Evolutionary conservation across 2,888 invertebrate genomes (phyloP), one percentile per base, ranked within the genome.

Genomic region (Phortica okadai): DNA sequence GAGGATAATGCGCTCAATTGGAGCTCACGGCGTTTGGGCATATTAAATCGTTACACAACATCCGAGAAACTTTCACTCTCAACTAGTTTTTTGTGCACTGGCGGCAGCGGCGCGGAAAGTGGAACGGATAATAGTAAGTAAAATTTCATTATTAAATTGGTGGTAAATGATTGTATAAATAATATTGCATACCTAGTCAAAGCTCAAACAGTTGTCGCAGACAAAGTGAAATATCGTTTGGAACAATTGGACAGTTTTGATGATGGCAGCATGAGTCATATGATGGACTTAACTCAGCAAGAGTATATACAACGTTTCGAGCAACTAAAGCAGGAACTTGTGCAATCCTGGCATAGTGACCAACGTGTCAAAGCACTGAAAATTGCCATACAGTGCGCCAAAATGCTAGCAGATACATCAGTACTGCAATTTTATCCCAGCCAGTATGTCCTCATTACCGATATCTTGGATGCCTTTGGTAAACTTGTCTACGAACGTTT

Each of bases 391-490:
- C 98, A 99, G 93, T 98, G 98, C 92, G 97, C 98, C 56, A 98
- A 99, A 92, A 93, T 99, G 85, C 92, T 99, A 75, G 95, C 96
- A 1, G 98, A 98, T 90, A 95, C 96, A 3, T 95, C 95, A 76
- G 98, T 97, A 0, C 94, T 98, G 89, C 96, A 96, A 86, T 99
- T 99, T 92, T 99, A 99, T 92, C 99, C 99, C 0, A 98, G 98
- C 92, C 99, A 99, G 92, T 99, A 98, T 93, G 97, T 98, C 54
- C 93, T 99, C 16, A 95, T 99, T 75, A 98, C 98, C 11, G 99
- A 99, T 91, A 97, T 99, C 83, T 93, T 99, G 82, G 98, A 99
- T 91, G 97, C 96, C 81, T 99, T 99, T 93, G 97, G 97, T 1
- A 94, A 95, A 90, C 93, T 98, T 78, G 98, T 98, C 0, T 97